Conservation (phyloP, 2,113 vertebrate species). For the Peromyscus maniculatus region DNA sequence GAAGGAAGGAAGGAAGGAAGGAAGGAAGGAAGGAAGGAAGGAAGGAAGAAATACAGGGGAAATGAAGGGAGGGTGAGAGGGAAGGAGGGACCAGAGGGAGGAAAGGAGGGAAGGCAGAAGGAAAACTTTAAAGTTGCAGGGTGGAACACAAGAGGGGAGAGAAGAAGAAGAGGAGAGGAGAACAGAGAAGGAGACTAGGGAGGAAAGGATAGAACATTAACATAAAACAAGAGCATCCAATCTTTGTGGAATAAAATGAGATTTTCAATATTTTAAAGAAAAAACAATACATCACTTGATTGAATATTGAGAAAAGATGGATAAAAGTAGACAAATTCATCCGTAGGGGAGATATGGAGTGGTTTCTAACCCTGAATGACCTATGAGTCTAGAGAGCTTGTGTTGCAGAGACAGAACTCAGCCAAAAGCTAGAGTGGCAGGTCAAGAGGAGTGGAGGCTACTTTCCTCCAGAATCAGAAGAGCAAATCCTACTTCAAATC, state of each 20-base stretch:
- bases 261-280: not conserved
- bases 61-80: not conserved
- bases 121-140: not conserved
- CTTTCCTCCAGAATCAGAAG: not conserved
- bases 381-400: not conserved
- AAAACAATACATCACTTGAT: not conserved
- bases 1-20: not conserved
- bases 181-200: not conserved
- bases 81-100: not conserved
- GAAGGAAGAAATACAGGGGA: no score
- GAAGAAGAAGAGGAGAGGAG: not conserved
- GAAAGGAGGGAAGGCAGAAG: not conserved
- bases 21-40: not conserved
- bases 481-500: not conserved
- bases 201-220: not conserved
- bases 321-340: not conserved
- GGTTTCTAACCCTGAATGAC: not conserved
- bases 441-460: not conserved
- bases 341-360: not conserved
- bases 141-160: not conserved
- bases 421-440: not conserved
- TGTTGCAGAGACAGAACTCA: not conserved
- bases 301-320: not conserved
- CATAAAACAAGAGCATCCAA: not conserved
- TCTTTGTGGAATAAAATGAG: not conserved